These are phyloP conservation scores for Leptura quadrifasciata DNA, from an alignment of 2,888 invertebrate genomes.

Conservation along the genomic window DNA sequence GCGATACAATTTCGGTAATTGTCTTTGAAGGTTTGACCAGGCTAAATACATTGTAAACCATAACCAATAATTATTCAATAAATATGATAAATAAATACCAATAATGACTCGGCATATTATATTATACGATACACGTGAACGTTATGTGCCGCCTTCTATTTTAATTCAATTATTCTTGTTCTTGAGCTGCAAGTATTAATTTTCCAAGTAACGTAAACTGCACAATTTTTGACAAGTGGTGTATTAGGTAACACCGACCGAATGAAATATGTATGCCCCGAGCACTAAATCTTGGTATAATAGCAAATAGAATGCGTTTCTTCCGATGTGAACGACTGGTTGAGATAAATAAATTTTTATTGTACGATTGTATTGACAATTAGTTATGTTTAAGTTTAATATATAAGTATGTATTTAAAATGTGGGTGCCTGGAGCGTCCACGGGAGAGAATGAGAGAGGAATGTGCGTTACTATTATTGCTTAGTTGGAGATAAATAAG, in stretches of 20 bases:
- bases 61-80: constrained; percentile 9
- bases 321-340: background rate
- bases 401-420: background rate
- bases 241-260: constrained; percentile 8
- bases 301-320: constrained; percentile 4
- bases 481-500: background rate
- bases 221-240: constrained; percentile 10
- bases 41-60: background rate
- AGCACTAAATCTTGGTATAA: background rate
- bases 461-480: background rate
- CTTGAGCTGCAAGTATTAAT: constrained; percentile 12
- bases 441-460: background rate
- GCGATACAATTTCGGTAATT: background rate
- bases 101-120: constrained; percentile 23
- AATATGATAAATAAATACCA: constrained; percentile 9
- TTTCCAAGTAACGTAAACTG: constrained; percentile 13
- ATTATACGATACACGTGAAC: background rate
- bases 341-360: background rate
- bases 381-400: constrained; percentile 5
- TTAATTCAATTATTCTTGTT: constrained; percentile 24
- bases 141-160: constrained; percentile 27
- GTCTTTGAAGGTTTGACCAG: background rate
- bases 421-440: background rate
- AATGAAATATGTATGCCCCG: constrained; percentile 6
- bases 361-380: constrained; percentile 16